Evolutionary conservation across 1,140 invertebrate genomes (phyloP).

Genomic region (Apis dorsata): DNA sequence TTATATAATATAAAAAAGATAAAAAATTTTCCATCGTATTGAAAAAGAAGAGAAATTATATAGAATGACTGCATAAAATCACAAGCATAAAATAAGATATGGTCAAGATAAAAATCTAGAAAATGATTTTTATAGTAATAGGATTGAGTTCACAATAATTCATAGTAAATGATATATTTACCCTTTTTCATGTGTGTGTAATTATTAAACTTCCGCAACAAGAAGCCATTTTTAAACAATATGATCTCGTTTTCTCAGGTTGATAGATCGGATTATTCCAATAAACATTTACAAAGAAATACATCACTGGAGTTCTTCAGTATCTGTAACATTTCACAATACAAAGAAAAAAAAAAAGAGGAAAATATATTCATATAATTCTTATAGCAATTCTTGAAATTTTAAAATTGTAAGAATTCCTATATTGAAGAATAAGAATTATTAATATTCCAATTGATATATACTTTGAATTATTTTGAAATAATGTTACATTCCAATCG

Average conservation of each 20-base stretch:
- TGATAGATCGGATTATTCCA: not conserved
- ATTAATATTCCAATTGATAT: too few species aligned
- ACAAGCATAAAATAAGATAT: not conserved
- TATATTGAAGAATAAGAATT: too few species aligned
- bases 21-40: too few species aligned
- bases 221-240: slow-evolving; percentile 24
- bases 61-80: not conserved
- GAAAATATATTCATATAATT: not conserved
- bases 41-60: not conserved
- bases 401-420: too few species aligned
- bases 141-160: not conserved
- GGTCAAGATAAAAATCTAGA: not conserved
- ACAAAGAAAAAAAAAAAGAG: not conserved
- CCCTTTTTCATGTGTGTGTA: not conserved
- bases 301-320: not conserved
- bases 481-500: too few species aligned
- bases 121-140: not conserved
- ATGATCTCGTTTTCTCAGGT: not conserved
- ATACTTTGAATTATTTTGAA: too few species aligned
- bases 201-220: slow-evolving; percentile 10
- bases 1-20: not conserved
- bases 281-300: not conserved
- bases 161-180: slow-evolving; percentile 8
- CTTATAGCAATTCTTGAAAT: too few species aligned
- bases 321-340: not conserved